Conservation (phyloP, 1,140 invertebrate genomes). For the Achatina immaculata region DNA sequence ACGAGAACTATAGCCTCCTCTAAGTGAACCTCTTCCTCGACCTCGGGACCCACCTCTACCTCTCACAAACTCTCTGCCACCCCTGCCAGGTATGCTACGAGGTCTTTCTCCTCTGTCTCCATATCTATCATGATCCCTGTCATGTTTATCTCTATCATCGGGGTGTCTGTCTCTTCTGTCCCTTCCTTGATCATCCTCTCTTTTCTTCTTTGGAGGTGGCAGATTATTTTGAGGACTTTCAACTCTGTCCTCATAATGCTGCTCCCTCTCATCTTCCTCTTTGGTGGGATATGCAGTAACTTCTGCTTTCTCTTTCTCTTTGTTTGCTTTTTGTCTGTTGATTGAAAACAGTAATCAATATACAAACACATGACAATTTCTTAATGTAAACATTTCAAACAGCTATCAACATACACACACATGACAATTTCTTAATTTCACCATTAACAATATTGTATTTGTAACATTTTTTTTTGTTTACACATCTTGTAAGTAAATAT, state of each 20-base stretch:
- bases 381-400: too few species aligned
- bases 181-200: constrained; percentile 43
- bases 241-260: constrained; percentile 38
- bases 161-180: constrained; percentile 40
- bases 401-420: too few species aligned
- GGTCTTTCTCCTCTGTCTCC: constrained; percentile 35
- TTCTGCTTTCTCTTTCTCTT: constrained; percentile 39
- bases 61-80: constrained; percentile 65
- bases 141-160: constrained; percentile 45
- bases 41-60: constrained; percentile 56
- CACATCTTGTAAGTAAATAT: too few species aligned
- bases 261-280: constrained; percentile 21
- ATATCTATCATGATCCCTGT: constrained; percentile 42
- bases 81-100: constrained; percentile 46
- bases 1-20: constrained; percentile 38
- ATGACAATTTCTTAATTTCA: too few species aligned
- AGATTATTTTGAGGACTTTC: constrained; percentile 39
- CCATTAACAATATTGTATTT: too few species aligned
- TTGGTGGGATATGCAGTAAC: constrained; percentile 33
- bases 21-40: constrained; percentile 36
- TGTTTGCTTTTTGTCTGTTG: constrained; percentile 29
- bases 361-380: too few species aligned
- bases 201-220: constrained; percentile 53
- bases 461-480: too few species aligned
- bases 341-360: constrained; percentile 14